Base-by-base conservation (phyloP, 1,140 invertebrate species). In the Aphis gossypii region DNA sequence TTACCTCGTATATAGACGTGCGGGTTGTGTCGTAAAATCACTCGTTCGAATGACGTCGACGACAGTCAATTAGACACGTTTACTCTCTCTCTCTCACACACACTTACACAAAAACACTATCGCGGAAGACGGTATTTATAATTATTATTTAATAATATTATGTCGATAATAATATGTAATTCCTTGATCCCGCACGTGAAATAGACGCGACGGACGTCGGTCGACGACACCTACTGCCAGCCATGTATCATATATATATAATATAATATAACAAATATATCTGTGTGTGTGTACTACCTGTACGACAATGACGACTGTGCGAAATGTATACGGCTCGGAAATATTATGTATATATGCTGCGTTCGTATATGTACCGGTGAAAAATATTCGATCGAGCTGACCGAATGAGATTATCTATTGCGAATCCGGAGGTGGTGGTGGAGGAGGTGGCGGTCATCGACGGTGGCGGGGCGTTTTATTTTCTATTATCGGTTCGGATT, bases 401-500 rank as follows among this genome's bases (percentile, higher is more conserved):
- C 60, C 60, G 60, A 76, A 76, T 76, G n/a, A 76, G 60, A 76
- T 76, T 76, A 23, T 60, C 25, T 60, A 35, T 83, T 38, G 82
- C 38, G 8, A 83, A 83, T 38, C 38, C n/a, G 82, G 7, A 83
- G 38, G 38, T 38, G 60, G 60, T n/a, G 60, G 56, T 11, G 25
- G 54, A 23, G 56, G 56, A 9, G 56, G 60, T 76, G 60, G 14
- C 60, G 11, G 30, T 1, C 38, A 11, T 25, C 38, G 38, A 44
- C 23, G 35, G 38, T 84, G 83, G 35, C 23, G 35, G 83, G 23
- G 35, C 35, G 83, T 84, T 84, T 84, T 84, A 84, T 84, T 84
- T 84, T 84, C 83, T 84, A 84, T 84, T 44, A 84, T 84, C 38
- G 38, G 83, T 23, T 38, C 21, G 76, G 76, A 38, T 83, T 83